Conservation (phyloP, 2,888 invertebrate species). For the Apoda limacodes region DNA sequence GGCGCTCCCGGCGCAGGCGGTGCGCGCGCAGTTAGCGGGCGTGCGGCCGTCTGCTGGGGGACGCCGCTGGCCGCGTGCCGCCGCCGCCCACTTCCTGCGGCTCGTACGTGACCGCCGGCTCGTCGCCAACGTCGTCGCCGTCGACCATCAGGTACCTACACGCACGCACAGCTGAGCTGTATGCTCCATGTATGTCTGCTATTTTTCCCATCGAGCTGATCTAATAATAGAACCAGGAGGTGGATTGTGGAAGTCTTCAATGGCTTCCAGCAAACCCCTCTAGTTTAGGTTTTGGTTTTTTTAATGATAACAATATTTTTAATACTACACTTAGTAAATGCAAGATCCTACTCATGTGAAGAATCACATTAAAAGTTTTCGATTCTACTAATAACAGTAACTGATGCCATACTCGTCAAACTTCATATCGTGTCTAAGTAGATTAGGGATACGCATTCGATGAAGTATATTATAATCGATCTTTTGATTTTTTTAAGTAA, state of each 20-base stretch:
- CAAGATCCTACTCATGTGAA: no score
- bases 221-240: background rate
- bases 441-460: no score
- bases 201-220: background rate
- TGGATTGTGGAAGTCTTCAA: background rate
- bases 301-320: no score
- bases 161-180: no score
- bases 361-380: no score
- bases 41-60: slow-evolving; percentile 44
- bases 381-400: no score
- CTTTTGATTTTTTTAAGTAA: no score
- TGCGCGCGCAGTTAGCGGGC: slow-evolving; percentile 59
- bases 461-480: no score
- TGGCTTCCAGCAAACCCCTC: background rate
- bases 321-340: no score
- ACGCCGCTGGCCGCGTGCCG: slow-evolving; percentile 55
- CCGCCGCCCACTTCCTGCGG: slow-evolving; percentile 42
- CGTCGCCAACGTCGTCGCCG: slow-evolving; percentile 40
- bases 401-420: no score
- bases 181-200: no score
- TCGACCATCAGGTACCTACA: slow-evolving; percentile 29
- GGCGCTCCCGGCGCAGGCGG: slow-evolving; percentile 58
- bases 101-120: slow-evolving; percentile 39
- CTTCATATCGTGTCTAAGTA: no score
- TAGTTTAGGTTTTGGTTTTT: background rate